Base-by-base conservation (phyloP, 2,888 invertebrate species). In the Caenorhabditis imperialis region DNA sequence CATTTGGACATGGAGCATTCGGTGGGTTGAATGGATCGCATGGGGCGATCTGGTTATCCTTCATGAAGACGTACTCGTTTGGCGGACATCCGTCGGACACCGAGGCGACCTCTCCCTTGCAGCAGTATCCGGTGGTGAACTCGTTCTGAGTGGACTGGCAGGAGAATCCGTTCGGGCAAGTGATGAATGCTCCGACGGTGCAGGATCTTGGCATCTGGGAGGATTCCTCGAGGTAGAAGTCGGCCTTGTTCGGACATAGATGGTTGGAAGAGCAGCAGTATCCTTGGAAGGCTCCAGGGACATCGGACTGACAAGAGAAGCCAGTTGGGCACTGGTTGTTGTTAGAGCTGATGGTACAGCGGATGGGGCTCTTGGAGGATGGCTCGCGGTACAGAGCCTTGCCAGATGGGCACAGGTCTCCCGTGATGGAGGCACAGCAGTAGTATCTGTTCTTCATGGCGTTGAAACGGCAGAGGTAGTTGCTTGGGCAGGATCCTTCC, bases 401-500 rank as follows among this genome's bases (percentile, higher is more conserved):
- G 42, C 87, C 87, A 14, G 79, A 51, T 14, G 88, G 88, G 54
- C 88, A 87, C 6, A 86, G 61, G 27, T 84, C 86, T 45, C 85
- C 86, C 14, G 82, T 82, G 72, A 85, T 84, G 2, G 86, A 85
- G 10, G 86, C 85, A 48, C 87, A 87, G 72, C 87, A 87, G 70
- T 86, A 87, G 77, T 87, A 87, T 25, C 83, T 67, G 51, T 85
- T 85, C 70, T 84, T 85, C 20, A 65, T 71, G 1, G 84, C 81
- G 65, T 87, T 82, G 82, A 87, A 87, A 16, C 87, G 79, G 77
- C 87, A 87, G 57, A 88, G 83, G 55, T 86, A 87, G 79, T 83
- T 84, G 57, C 77, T 60, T 18, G 87, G 86, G 57, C 87, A 87
- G 23, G 81, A 80, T 48, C 82, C 79, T 42, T 85, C 86, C 18